Evolutionary conservation across 2,888 invertebrate species (phyloP), one percentile per base, ranked within the genome.

Genomic region (Andrena flavipes): DNA sequence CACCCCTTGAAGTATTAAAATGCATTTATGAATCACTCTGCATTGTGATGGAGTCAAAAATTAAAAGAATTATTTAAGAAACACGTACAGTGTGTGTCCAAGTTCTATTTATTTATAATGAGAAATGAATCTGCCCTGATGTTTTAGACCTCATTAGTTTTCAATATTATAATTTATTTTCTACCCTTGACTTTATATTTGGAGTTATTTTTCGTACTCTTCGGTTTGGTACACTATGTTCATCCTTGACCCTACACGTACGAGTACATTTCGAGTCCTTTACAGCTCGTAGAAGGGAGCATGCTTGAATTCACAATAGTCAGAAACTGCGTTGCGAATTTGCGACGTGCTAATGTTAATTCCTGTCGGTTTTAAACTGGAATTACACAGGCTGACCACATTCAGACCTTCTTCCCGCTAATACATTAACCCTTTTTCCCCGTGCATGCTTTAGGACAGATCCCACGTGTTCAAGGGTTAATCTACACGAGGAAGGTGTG

Each of bases 251-350:
- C 82, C 33, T 56, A 65, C 56, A 35, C 48, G 42, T 29, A 62
- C 71, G 80, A 74, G 81, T 79, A 84, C 76, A 72, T 84, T 70
- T 70, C 20, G 80, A 83, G 60, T 84, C 82, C 89, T 77, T 84
- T 85, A 78, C 84, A 88, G 87, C 84, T 86, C 80, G 63, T 73
- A 73, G 67, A 74, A 74, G 60, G 68, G 72, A 68, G 84, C 76
- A 74, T 86, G 90, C 90, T 92, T 91, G 89, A 91, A 92, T 92
- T 92, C 91, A 91, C 92, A 90, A 92, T 90, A 86, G 91, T 89
- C 88, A 87, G 87, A 88, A 90, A 92, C 91, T 92, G 90, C 88
- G 90, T 90, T 89, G 92, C 89, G 91, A 91, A 92, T 92, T 91
- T 91, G 91, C 89, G 91, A 92, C 88, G 90, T 89, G 89, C 88